A percentile compares a stretch with the other conserved stretches of the same genome.
These are phyloP conservation scores for Sebastes umbrosus DNA, from an alignment of 2,797 vertebrate species.

Conservation along the genomic window DNA sequence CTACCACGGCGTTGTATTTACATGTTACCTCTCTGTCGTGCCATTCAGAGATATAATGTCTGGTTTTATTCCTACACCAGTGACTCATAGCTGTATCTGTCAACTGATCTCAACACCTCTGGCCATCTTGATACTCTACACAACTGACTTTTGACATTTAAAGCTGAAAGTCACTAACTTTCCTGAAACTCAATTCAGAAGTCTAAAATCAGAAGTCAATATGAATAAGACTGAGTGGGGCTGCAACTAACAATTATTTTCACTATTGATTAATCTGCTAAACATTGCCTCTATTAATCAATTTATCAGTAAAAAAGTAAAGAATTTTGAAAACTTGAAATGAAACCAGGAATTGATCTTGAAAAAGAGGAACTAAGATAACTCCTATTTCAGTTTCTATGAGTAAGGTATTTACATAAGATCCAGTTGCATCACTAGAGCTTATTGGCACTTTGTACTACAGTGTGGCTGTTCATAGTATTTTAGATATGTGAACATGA, in stretches of 20 bases:
- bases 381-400: neutral
- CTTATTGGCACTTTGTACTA: neutral
- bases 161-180: neutral
- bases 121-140: neutral
- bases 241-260: neutral
- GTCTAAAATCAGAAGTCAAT: neutral
- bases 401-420: neutral
- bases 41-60: neutral
- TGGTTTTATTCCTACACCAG: neutral
- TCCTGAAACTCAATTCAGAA: neutral
- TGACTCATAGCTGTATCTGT: neutral
- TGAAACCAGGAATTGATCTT: neutral
- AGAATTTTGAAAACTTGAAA: neutral
- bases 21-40: neutral
- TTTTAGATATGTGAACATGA: neutral
- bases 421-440: neutral
- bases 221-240: neutral
- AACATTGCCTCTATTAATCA: neutral
- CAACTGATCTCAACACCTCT: neutral
- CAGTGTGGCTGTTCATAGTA: neutral
- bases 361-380: neutral
- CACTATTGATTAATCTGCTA: neutral
- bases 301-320: neutral
- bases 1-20: neutral
- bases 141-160: neutral